Conservation (phyloP, 2,113 vertebrate species). For the Carlito syrichta region DNA sequence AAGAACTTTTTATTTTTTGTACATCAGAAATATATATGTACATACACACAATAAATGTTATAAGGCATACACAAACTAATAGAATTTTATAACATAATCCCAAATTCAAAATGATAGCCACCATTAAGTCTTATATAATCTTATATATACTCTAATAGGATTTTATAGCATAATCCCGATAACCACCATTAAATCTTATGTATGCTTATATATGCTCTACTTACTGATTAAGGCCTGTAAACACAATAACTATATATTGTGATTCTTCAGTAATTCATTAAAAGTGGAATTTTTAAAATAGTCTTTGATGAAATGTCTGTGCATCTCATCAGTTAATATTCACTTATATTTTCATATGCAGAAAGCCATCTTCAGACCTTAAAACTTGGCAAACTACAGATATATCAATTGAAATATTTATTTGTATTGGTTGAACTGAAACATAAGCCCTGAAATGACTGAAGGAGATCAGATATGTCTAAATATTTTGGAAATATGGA, state of each 20-base stretch:
- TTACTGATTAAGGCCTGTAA: not conserved
- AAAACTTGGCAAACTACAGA: not conserved
- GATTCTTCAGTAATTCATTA: not conserved
- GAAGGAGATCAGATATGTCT: not conserved
- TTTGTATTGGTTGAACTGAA: not conserved
- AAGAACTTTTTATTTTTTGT: not conserved
- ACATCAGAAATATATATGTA: not conserved
- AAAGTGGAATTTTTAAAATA: not conserved
- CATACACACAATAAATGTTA: not conserved
- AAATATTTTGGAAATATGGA: not conserved
- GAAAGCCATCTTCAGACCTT: not conserved
- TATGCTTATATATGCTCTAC: not conserved
- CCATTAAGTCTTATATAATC: no score
- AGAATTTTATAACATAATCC: not conserved
- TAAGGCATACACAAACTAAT: not conserved
- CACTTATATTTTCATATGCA: not conserved
- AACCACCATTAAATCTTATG: not conserved
- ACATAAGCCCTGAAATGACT: not conserved
- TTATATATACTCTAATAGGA: no score
- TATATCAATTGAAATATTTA: not conserved
- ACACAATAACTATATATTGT: not conserved
- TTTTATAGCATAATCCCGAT: not conserved
- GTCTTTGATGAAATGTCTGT: not conserved
- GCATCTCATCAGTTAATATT: not conserved
- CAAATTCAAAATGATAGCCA: no score